Evolutionary conservation across 2,888 invertebrate genomes (phyloP), one percentile per base, ranked within the genome.

Genomic region (Aricia artaxerxes): DNA sequence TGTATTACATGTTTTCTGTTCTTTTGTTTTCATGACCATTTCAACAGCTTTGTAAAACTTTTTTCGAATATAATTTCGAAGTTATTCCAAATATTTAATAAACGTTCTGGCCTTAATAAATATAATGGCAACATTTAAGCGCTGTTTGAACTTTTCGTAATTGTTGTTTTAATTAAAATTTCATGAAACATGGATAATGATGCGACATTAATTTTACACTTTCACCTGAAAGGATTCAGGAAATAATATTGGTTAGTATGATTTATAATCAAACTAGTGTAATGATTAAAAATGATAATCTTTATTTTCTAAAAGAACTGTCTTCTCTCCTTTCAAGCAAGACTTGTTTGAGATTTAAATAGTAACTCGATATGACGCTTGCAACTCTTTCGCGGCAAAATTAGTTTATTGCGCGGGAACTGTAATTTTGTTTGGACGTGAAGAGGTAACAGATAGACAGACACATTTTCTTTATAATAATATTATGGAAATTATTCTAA

Each of bases 131-230:
- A 69, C 69, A 69, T 69, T 69, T 69, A 38, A 69, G 16, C 13
- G 35, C 35, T 38, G 69, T 69, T 69, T 69, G 5, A 69, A 69
- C 69, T 69, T 64, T 35, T 69, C 69, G 5, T 38, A 69, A 69
- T 69, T 69, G 35, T 69, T 69, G 69, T 69, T 69, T 38, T 69
- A 38, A 69, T 35, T 38, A 69, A 69, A 69, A 35, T 69, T 69
- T 69, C 16, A 38, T 5, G 35, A 38, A 69, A 35, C 64, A 31
- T 13, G 61, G 24, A 61, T 61, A 24, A 69, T 69, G 16, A 69
- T 69, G 35, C 1, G 35, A 69, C 69, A 13, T 69, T 35, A 1
- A 35, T 69, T 13, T 2, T n/a, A 24, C 31, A 69, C n/a, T 64
- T 69, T 69, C 38, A 69, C 69, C 35, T 38, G 64, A 69, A 69